phyloP scores from a whole-genome alignment of 2,113 vertebrate species.

The Tachycineta bicolor region DNA sequence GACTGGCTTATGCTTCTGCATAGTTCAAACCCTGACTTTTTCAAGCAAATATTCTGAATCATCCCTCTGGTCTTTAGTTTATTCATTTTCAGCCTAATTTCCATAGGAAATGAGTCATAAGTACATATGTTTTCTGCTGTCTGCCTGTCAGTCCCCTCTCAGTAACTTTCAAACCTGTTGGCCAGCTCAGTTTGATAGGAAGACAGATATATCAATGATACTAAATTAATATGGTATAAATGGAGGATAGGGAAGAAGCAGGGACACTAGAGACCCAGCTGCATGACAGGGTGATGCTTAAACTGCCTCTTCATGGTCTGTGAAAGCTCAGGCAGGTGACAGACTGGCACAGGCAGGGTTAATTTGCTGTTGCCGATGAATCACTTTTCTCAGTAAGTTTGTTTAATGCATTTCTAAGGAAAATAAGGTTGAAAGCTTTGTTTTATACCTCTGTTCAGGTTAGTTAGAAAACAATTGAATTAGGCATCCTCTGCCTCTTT shows the following conservation, averaged over 20 bases:
- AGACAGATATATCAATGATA: neutral
- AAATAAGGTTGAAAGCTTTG: neutral
- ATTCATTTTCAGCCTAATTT: neutral
- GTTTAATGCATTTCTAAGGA: neutral
- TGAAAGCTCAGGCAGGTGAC: neutral
- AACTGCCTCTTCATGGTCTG: accelerated
- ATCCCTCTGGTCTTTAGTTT: neutral
- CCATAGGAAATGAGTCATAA: neutral
- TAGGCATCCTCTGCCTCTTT: neutral
- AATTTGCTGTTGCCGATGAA: neutral
- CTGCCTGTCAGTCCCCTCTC: neutral
- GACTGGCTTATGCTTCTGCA: neutral
- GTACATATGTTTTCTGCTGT: neutral
- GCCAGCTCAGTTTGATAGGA: neutral
- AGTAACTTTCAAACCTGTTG: neutral
- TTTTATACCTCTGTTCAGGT: neutral
- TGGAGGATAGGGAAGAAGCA: neutral
- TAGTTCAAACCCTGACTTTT: neutral
- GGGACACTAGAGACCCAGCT: neutral
- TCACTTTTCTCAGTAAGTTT: neutral
- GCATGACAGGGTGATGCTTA: neutral
- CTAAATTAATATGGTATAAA: neutral
- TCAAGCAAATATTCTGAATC: neutral
- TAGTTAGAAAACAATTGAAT: neutral
- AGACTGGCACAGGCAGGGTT: neutral